A percentile compares a stretch with the other conserved stretches of the same genome.
Evolutionary conservation across 2,113 vertebrate species (phyloP).

Genomic region (Larimichthys polyactis): DNA sequence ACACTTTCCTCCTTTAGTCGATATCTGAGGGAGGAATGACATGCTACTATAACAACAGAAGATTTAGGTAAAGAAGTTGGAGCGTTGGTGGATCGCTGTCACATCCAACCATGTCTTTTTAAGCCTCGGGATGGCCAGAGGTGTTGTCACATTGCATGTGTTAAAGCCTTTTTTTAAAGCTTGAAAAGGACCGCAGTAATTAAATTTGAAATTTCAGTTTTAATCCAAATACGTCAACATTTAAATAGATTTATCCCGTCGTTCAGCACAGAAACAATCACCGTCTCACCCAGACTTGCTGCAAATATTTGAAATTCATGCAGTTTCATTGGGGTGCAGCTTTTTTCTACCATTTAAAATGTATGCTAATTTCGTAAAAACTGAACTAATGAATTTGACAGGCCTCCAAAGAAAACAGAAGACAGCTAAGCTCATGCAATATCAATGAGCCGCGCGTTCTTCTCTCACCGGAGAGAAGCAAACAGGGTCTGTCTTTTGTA

Average conservation of each 20-base stretch:
- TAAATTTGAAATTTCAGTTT: neutral
- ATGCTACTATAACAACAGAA: neutral
- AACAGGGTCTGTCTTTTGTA: slow-evolving; percentile 64
- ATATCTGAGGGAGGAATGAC: neutral
- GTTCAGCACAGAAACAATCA: too few species aligned
- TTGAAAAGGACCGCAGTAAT: neutral
- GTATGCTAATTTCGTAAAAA: slow-evolving; percentile 38
- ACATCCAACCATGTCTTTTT: neutral
- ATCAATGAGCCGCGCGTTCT: slow-evolving; percentile 51
- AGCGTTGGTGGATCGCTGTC: neutral
- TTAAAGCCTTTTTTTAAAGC: neutral
- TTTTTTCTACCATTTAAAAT: neutral
- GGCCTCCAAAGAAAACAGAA: slow-evolving; percentile 22
- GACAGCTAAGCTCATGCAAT: slow-evolving; percentile 39
- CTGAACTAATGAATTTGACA: slow-evolving; percentile 35
- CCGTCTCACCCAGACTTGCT: neutral
- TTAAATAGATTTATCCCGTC: neutral
- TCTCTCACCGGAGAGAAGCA: slow-evolving; percentile 42
- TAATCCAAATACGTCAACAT: neutral
- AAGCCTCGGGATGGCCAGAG: too few species aligned
- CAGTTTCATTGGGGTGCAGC: slow-evolving; percentile 13
- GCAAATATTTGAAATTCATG: slow-evolving; percentile 10
- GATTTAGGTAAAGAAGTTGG: neutral
- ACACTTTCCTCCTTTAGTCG: neutral
- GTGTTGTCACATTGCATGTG: neutral